Evolutionary conservation across 2,113 vertebrate species (phyloP).

Genomic region (Syrrhaptes paradoxus): DNA sequence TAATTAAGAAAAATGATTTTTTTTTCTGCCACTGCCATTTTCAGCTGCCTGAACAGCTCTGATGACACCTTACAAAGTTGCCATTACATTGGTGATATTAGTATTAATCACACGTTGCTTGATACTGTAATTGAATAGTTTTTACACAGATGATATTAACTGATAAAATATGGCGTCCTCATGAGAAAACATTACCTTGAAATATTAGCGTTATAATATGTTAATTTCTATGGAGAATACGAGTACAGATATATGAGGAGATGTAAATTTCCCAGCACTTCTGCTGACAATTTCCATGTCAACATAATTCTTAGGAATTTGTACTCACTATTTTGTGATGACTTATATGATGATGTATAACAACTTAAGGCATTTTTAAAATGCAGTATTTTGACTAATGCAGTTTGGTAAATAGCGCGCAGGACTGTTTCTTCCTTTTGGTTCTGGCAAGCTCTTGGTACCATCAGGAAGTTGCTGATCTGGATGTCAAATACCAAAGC

Average conservation of each 20-base stretch:
- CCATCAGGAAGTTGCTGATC: conserved; percentile 49
- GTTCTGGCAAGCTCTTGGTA: conserved; percentile 61
- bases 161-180: conserved; percentile 82
- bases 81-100: conserved; percentile 50
- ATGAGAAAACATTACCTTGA: conserved; percentile 86
- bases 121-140: conserved; percentile 82
- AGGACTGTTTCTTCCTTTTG: conserved; percentile 49
- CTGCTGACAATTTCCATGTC: conserved; percentile 81
- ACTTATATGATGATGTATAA: conserved; percentile 87
- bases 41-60: background rate
- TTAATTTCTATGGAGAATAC: conserved; percentile 81
- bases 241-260: conserved; percentile 77
- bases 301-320: conserved; percentile 83
- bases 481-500: background rate
- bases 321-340: conserved; percentile 77
- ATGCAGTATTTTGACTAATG: conserved; percentile 83
- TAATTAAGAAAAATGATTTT: conserved; percentile 34
- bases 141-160: conserved; percentile 81
- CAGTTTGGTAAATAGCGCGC: conserved; percentile 78
- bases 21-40: background rate
- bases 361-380: conserved; percentile 84
- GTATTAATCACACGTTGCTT: conserved; percentile 78
- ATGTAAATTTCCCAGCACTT: conserved; percentile 81
- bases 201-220: conserved; percentile 85
- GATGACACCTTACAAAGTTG: conserved; percentile 50